Evolutionary conservation across 1,140 invertebrate species (phyloP).

Genomic region (Aphidius gifuensis): DNA sequence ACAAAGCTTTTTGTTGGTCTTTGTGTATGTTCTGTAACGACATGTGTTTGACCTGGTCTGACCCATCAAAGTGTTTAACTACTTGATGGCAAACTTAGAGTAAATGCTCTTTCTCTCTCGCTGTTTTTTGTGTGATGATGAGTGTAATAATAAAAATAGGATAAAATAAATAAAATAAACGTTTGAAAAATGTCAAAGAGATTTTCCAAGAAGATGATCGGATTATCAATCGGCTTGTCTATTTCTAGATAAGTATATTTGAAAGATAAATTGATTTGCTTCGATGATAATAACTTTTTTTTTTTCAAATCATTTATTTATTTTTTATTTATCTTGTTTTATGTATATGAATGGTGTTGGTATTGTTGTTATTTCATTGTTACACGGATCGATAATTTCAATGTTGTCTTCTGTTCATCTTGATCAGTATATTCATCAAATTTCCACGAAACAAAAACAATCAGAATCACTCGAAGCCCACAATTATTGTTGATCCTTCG

Average conservation of each 20-base stretch:
- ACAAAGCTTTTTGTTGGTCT: no score
- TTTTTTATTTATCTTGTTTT: neutral
- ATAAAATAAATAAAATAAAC: conserved; percentile 1
- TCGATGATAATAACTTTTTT: neutral
- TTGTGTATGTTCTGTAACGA: no score
- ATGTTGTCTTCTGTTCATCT: conserved; percentile 13
- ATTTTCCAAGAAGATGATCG: conserved; percentile 16
- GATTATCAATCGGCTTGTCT: conserved; percentile 40
- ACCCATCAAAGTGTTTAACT: no score
- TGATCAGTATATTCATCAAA: conserved; percentile 20
- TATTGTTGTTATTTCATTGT: neutral
- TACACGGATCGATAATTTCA: neutral
- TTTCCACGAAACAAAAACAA: conserved; percentile 37
- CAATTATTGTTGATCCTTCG: conserved; percentile 40
- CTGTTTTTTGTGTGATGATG: no score
- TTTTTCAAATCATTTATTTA: neutral
- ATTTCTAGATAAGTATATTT: conserved; percentile 39
- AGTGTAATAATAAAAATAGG: neutral
- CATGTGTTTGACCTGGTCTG: no score
- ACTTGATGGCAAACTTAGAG: no score
- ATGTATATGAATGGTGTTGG: no score
- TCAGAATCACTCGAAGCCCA: conserved; percentile 23
- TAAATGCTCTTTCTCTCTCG: no score
- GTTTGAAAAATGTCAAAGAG: conserved; percentile 24
- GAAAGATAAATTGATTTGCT: conserved; percentile 44